Base-by-base conservation (phyloP, 2,113 vertebrate species). In the Fukomys damarensis region DNA sequence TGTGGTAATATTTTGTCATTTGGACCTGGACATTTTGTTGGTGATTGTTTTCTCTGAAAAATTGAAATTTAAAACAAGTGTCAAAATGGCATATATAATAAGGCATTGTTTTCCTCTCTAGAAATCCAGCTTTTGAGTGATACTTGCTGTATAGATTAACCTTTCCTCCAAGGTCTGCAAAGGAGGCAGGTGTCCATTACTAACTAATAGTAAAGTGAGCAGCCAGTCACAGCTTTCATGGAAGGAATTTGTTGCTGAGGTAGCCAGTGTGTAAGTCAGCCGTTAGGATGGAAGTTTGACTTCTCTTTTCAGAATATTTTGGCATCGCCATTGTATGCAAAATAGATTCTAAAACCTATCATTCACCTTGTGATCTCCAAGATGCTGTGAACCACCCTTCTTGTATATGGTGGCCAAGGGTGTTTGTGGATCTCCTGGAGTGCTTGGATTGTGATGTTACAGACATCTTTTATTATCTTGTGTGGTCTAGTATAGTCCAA, bases 1-100 rank as follows among this genome's bases (percentile, higher is more conserved):
- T 58, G 20, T 77, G 43, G 56, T 46, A 66, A 20, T 79, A 65
- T 92, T 96, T 93, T 68, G 35, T 89, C 72, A 82, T 82, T 94
- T 92, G 14, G 83, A n/a, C 38, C 3, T 30, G 5, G 76, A 59
- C 28, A 41, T 82, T 89, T 94, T 95, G 68, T 82, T 79, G 52
- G 26, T 68, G 7, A 59, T 63, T 79, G 5, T 86, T 91, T 92
- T 68, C 63, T 68, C n/a, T 81, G 65, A 61, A 95, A 58, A 41
- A 59, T 54, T 95, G 1, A 52, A 28, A 83, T 22, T 72, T 58
- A 91, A 89, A 46, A 63, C 3, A 54, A 81, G 46, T 17, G 5
- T 80, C 20, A 38, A 68, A 88, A 41, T 46, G n/a, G 35, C 32
- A 26, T 58, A 20, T 76, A 7, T 70, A 56, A 30, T 63, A 32